Base-by-base conservation (phyloP, 2,797 vertebrate genomes). In the Poecilia gillii region DNA sequence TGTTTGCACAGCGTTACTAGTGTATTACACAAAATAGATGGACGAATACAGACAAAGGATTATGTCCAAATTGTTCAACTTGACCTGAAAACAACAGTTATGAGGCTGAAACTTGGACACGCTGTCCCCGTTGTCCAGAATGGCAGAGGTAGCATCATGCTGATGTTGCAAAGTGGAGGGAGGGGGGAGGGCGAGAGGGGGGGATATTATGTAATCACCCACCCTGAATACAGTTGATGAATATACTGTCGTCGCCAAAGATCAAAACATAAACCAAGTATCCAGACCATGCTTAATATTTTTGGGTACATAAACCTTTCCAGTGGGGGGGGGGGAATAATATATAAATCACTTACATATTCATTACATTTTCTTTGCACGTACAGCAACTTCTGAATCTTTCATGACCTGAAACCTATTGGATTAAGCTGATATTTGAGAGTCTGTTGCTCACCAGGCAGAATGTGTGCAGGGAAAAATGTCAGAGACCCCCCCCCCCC, bases 351-450 rank as follows among this genome's bases (percentile, higher is more conserved):
- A 8, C n/a, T 11, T 46, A 28, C 49, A 55, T 20, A 39, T 33
- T 62, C 55, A 49, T 87, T 83, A 28, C 7, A 33, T 85, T 64
- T 90, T 90, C 86, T 49, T 8, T 59, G 62, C 84, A 87, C 70
- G 46, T 39, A 78, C 45, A 73, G 41, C 23, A 4, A 4, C 46
- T 12, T 5, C 46, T 86, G 80, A 79, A 90, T 84, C 81, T 87
- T 89, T 85, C 79, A 87, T 85, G 80, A 88, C 77, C 82, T 57
- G 20, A 86, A 62, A 85, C 79, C 80, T 81, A 28, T 47, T 84
- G 87, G 86, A 89, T 84, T 84, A 85, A 77, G 75, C 59, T 79
- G 80, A 89, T 87, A 78, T 90, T 88, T 85, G 82, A 84, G 77
- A 86, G 78, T 75, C 59, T 77, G 80, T 75, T 79, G 64, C 68